phyloP scores from a whole-genome alignment of 2,113 vertebrate species.

The human (Homo sapiens) region DNA sequence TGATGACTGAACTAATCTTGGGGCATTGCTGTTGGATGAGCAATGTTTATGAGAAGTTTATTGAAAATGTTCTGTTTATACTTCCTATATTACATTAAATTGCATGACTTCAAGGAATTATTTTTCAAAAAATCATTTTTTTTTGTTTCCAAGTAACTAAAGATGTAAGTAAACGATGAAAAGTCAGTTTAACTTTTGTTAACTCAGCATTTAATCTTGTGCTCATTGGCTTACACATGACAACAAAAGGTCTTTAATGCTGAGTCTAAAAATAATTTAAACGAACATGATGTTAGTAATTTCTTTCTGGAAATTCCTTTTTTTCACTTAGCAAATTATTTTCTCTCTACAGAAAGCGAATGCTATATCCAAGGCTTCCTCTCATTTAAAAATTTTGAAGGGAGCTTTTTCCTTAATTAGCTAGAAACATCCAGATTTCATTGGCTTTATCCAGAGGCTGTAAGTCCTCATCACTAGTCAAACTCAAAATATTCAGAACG shows the following conservation, averaged over 20 bases:
- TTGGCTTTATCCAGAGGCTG: background rate
- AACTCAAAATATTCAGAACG: background rate
- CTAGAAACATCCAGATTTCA: background rate
- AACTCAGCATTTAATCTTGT: background rate
- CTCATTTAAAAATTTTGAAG: background rate
- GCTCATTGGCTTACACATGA: background rate
- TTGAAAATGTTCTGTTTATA: background rate
- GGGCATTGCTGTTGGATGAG: background rate
- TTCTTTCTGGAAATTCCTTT: background rate
- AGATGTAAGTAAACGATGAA: background rate
- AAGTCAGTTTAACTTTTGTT: background rate
- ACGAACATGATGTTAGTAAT: background rate
- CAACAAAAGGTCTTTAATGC: background rate
- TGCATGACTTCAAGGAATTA: background rate
- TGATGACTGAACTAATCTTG: background rate
- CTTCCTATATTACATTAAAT: background rate
- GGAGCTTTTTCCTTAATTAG: background rate
- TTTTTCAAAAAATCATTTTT: background rate
- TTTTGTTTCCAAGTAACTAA: slow-evolving; percentile 34
- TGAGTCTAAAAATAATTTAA: background rate
- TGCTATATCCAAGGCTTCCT: background rate
- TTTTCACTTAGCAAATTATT: slow-evolving; percentile 16
- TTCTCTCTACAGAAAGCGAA: background rate
- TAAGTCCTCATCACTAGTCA: background rate
- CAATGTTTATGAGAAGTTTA: background rate